A percentile compares a stretch with the other conserved stretches of the same genome.
These are phyloP conservation scores for Gila robusta DNA, from an alignment of 2,797 vertebrate species.

Conservation along the genomic window DNA sequence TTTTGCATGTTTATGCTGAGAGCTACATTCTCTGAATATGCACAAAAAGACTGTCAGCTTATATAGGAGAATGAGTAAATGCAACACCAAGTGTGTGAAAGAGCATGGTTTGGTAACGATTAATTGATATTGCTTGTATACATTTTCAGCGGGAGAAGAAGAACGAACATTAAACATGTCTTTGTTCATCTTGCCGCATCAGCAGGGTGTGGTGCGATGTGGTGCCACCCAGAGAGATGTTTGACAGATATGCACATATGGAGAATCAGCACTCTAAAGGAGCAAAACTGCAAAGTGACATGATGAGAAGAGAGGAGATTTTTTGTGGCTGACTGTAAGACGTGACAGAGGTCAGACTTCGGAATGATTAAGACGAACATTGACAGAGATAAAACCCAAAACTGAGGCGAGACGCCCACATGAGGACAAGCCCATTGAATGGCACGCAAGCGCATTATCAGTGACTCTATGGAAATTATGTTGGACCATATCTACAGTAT, in stretches of 20 bases:
- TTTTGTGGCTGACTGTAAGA: not conserved
- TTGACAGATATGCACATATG: slow-evolving; percentile 50
- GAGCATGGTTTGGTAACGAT: slow-evolving; percentile 31
- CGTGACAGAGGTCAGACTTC: slow-evolving; percentile 24
- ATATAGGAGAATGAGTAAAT: slow-evolving; percentile 41
- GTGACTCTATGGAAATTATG: slow-evolving; percentile 11
- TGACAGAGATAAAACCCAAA: slow-evolving; percentile 4
- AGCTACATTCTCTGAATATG: slow-evolving; percentile 11
- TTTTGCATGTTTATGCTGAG: slow-evolving; percentile 35
- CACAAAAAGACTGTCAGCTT: slow-evolving; percentile 35
- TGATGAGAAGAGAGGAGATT: slow-evolving; percentile 16
- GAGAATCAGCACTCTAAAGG: slow-evolving; percentile 48
- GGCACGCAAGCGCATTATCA: slow-evolving; percentile 2
- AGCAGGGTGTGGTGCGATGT: slow-evolving; percentile 39
- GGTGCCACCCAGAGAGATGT: slow-evolving; percentile 45
- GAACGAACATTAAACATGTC: slow-evolving; percentile 37
- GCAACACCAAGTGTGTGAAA: slow-evolving; percentile 20
- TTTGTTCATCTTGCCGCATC: slow-evolving; percentile 40
- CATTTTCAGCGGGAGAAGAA: slow-evolving; percentile 32
- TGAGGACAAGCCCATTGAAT: slow-evolving; percentile 18
- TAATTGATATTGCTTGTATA: slow-evolving; percentile 50
- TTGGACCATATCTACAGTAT: slow-evolving; percentile 33
- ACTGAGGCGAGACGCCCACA: not conserved
- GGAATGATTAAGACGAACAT: not conserved
- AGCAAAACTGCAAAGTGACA: slow-evolving; percentile 48